Conservation (phyloP, 92 coral and sea anemone genomes). For the Siderastrea siderea region DNA sequence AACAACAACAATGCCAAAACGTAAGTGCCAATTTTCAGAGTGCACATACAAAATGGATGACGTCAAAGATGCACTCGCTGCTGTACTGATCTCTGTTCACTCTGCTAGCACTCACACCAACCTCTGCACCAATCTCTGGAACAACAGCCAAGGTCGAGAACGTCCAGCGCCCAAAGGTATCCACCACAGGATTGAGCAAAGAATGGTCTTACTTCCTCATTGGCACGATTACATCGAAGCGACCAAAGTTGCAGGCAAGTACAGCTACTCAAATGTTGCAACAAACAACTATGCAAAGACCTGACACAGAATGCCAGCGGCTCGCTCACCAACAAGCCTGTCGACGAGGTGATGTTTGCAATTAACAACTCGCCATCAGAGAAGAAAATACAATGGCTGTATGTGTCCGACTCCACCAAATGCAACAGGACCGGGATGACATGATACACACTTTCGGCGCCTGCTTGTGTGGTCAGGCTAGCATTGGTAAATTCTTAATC, state of each 20-base stretch:
- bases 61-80: slow-evolving; percentile 56
- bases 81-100: slow-evolving; percentile 58
- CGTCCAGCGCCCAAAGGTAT: slow-evolving; percentile 56
- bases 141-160: slow-evolving; percentile 43
- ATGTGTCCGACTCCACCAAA: slow-evolving; percentile 64
- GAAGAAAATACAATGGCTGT: slow-evolving; percentile 35
- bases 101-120: slow-evolving; percentile 44
- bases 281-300: slow-evolving; percentile 72
- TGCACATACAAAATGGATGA: slow-evolving; percentile 41
- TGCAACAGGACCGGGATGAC: slow-evolving; percentile 56
- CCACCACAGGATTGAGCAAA: slow-evolving; percentile 58
- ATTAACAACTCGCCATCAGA: slow-evolving; percentile 58
- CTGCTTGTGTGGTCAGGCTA: not conserved
- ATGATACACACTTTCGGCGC: slow-evolving; percentile 58
- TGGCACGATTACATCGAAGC: slow-evolving; percentile 47
- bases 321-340: slow-evolving; percentile 51
- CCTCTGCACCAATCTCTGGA: slow-evolving; percentile 12
- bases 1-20: slow-evolving; percentile 34
- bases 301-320: slow-evolving; percentile 64
- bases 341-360: slow-evolving; percentile 51
- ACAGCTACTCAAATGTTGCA: slow-evolving; percentile 72
- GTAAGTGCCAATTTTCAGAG: slow-evolving; percentile 42
- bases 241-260: slow-evolving; percentile 45
- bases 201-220: slow-evolving; percentile 74
- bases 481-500: not conserved